Evolutionary conservation across 2,797 vertebrate genomes (phyloP).

Genomic region (Molossus alvarezi): DNA sequence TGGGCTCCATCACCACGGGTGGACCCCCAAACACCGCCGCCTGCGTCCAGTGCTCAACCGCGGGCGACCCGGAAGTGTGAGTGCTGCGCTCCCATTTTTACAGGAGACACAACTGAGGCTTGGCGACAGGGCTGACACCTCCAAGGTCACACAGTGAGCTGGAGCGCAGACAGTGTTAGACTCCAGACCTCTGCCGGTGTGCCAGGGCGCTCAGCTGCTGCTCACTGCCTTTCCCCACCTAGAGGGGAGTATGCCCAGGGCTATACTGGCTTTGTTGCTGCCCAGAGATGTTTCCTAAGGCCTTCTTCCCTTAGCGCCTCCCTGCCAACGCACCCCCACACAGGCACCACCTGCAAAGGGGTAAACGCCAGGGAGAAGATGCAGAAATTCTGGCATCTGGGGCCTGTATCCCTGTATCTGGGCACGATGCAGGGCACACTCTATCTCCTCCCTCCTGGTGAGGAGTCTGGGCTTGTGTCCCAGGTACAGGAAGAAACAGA

Average conservation of each 20-base stretch:
- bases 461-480: neutral
- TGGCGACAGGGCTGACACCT: neutral
- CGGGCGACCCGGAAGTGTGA: neutral
- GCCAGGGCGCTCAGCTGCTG: neutral
- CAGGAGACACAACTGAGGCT: constrained; percentile 47
- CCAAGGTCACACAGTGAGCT: constrained; percentile 16
- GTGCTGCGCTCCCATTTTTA: constrained; percentile 50
- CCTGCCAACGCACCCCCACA: neutral
- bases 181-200: neutral
- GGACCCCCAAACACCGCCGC: fast-evolving
- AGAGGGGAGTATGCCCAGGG: neutral
- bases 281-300: constrained; percentile 7
- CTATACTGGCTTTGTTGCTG: neutral
- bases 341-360: neutral
- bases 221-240: neutral
- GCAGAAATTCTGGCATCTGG: neutral
- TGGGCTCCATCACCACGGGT: fast-evolving
- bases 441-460: neutral
- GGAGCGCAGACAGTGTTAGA: neutral
- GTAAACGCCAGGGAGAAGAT: no score
- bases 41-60: fast-evolving
- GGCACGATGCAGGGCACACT: neutral
- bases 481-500: neutral
- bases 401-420: neutral
- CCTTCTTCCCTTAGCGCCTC: neutral